Base-by-base conservation (phyloP, 2,113 vertebrate genomes). In the Urocitellus parryii region DNA sequence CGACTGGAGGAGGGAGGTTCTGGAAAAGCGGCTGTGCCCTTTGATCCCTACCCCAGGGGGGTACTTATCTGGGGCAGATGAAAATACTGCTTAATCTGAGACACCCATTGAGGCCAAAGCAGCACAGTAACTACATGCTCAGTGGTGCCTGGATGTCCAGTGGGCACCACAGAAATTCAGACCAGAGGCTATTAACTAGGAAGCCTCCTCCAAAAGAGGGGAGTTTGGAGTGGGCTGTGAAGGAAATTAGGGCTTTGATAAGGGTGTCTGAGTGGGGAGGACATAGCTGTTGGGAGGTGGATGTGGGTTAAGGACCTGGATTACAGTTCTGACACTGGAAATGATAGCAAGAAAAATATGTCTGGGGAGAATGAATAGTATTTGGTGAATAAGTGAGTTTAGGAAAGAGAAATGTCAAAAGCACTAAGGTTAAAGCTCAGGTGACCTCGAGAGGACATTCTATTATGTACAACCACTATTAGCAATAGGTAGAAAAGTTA, bases 361-460 rank as follows among this genome's bases (percentile, higher is more conserved):
- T 45, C 77, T 78, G 39, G n/a, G 86, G 56, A 89, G n/a, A 95
- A 68, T 58, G 39, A 48, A 17, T 11, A 82, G 29, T 58, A 80
- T 68, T 27, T 51, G 77, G 70, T 68, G 76, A 73, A 63, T n/a
- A 68, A 70, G 45, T 29, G 18, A 81, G 68, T 65, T 61, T 72
- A 81, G 53, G 73, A 56, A 81, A 76, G 80, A 68, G 79, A 81
- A 29, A 90, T 63, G 39, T 42, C 70, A 96, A 72, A 76, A 93
- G 51, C 58, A 68, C 70, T 39, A 39, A 51, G 27, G 61, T 67
- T 88, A n/a, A 94, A 89, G 45, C 5, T n/a, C 45, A 61, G 51
- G 73, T 85, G 58, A 72, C 72, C 63, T 25, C 3, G 17, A 92
- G 14, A 90, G 74, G 73, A 18, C 39, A 81, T 70, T 45, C 42